Percentiles rank a stretch among this genome's conserved stretches.
Evolutionary conservation across 2,797 vertebrate species (phyloP).

Genomic region (Catamblyrhynchus diadema): DNA sequence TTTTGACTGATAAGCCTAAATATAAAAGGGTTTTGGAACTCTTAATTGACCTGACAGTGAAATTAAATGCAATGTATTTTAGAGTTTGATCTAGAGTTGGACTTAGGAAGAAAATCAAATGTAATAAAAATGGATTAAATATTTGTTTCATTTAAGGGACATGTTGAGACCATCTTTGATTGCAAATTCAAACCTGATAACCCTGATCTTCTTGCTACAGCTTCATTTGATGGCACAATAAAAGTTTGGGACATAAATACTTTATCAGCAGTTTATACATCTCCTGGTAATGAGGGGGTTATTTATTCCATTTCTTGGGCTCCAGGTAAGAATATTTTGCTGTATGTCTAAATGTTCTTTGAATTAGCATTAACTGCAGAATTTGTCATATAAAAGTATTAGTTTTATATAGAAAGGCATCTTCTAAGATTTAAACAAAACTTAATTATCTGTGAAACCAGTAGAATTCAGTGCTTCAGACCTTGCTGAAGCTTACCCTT

Average conservation of each 20-base stretch:
- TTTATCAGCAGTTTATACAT: constrained; percentile 90
- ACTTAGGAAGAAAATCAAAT: background rate
- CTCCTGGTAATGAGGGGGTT: constrained; percentile 97
- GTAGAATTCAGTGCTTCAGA: background rate
- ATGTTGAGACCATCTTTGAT: constrained; percentile 98
- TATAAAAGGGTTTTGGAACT: background rate
- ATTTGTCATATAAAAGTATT: background rate
- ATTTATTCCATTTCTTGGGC: constrained; percentile 98
- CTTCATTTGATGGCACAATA: constrained; percentile 97
- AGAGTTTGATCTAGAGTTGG: background rate
- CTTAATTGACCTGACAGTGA: background rate
- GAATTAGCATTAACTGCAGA: background rate
- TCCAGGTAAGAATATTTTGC: constrained; percentile 83
- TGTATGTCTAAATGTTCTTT: background rate
- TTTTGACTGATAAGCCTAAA: background rate
- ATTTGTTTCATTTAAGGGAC: constrained; percentile 81
- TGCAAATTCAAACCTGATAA: constrained; percentile 98
- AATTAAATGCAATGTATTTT: background rate
- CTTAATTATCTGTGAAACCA: background rate
- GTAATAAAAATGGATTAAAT: constrained; percentile 48
- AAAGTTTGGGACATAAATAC: constrained; percentile 99
- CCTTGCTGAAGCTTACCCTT: background rate
- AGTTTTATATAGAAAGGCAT: background rate
- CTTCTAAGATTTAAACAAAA: background rate
- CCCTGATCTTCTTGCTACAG: constrained; percentile 93